Base-by-base conservation (phyloP, 2,888 invertebrate genomes). In the Oscheius sp. region DNA sequence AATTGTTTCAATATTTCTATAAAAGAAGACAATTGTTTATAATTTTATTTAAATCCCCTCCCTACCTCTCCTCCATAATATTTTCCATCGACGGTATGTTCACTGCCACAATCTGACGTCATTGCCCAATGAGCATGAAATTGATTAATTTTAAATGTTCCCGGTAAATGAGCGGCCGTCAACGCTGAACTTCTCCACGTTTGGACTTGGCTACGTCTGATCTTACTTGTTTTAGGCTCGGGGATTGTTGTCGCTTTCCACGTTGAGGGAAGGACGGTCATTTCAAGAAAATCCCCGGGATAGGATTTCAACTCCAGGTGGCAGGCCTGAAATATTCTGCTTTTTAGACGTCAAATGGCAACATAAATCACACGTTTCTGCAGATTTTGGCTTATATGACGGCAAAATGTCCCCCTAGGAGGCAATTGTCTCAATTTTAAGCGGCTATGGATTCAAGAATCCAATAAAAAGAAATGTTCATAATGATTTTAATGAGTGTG, bases 61-160 rank as follows among this genome's bases (percentile, higher is more conserved):
- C 35, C 5, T 35, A 81, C 83, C 78, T 85, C 85, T 55, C 82
- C 84, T 23, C 80, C 80, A 9, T 78, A 70, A 41, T 76, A 58
- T 58, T 84, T 80, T 61, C 87, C 86, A 69, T 80, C 76, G 27
- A 87, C 75, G 13, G 73, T 69, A 73, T 87, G 87, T 74, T 87
- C 87, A n/a, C 84, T 82, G 16, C 87, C 87, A 63, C 81, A 76
- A 29, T 73, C 77, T 9, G 81, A 72, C 58, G 85, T 75, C 27
- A 75, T 66, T 53, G 82, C 82, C 87, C 87, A 87, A 74, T 87
- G 87, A 45, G 81, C 82, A 74, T 87, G 87, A 72, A 87, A 85
- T 73, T 87, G 87, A 55, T 77, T 78, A 53, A 87, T 70, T 35
- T 79, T 76, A 71, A 76, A 85, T 16, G 63, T 75, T 74, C 73